Percentiles rank a stretch among this genome's conserved stretches.
These are phyloP conservation scores for Odontocerum albicorne DNA, from an alignment of 2,888 invertebrate genomes.

Conservation along the genomic window DNA sequence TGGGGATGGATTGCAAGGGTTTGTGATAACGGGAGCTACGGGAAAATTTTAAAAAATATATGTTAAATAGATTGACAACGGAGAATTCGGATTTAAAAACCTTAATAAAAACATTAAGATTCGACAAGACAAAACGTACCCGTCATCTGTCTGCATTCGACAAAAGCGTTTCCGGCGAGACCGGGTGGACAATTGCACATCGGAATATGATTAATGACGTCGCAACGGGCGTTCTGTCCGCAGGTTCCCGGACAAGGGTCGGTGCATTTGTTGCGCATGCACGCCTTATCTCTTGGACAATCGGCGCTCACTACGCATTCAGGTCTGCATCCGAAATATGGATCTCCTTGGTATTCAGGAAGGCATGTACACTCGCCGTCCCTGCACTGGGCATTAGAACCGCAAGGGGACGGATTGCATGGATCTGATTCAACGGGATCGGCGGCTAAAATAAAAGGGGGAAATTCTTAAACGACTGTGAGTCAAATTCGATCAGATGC, in stretches of 20 bases:
- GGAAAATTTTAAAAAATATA: constrained; percentile 28
- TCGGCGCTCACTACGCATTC: constrained; percentile 78
- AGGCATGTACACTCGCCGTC: constrained; percentile 71
- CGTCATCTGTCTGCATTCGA: constrained; percentile 54
- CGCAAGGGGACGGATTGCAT: constrained; percentile 76
- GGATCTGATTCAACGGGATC: constrained; percentile 52
- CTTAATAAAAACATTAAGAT: neutral
- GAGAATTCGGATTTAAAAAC: neutral
- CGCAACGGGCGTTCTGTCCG: constrained; percentile 61
- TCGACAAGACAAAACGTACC: constrained; percentile 19
- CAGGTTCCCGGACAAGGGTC: constrained; percentile 76
- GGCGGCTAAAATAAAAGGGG: constrained; percentile 44
- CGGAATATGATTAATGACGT: constrained; percentile 67
- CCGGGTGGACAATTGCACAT: constrained; percentile 67
- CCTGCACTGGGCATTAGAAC: constrained; percentile 64
- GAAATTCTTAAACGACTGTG: no score
- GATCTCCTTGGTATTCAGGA: constrained; percentile 73
- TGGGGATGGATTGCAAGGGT: constrained; percentile 60
- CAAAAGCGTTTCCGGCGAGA: constrained; percentile 70
- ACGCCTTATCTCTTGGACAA: constrained; percentile 68
- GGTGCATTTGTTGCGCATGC: constrained; percentile 70
- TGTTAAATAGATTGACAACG: neutral
- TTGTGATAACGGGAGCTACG: constrained; percentile 42
- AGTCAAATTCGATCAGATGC: no score
- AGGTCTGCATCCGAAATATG: constrained; percentile 72